Base-by-base conservation (phyloP, 2,888 invertebrate species). In the Apantesis nais region DNA sequence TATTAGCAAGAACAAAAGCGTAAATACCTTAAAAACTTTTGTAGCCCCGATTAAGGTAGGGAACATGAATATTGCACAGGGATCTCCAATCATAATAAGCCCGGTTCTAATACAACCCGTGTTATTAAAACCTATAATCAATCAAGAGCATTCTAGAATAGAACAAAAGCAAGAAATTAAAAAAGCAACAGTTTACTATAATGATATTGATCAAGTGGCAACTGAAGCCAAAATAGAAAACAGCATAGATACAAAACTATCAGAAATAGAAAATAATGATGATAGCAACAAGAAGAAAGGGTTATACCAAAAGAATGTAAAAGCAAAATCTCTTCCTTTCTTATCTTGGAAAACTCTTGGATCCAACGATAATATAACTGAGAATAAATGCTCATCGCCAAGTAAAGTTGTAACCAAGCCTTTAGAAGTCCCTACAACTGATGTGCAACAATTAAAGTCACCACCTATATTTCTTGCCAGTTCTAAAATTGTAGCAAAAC, bases 51-150 rank as follows among this genome's bases (percentile, higher is more conserved):
- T 92, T 2, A 90, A 90, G 77, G 81, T 93, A 62, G 81, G 90
- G 12, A 88, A 87, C 22, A 75, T 79, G 44, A 86, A 86, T 62
- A 86, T 81, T 74, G 83, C 75, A 74, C 83, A 70, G 65, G 73
- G 87, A 22, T 87, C 93, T 0, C 91, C 94, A 1, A 87, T 94
- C 37, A 88, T 94, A 71, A 77, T 93, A 60, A 94, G 93, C 78
- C 94, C 94, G 39, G 93, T 93, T 48, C 79, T 93, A 70, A 90
- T 93, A 79, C 90, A 89, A 63, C 93, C 93, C 0, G 82, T 93
- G 64, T 88, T 91, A 70, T 90, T 92, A 31, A 90, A 90, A 80
- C 82, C 88, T n/a, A 68, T 81, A 19, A 66, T 63, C 19, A 25
- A 66, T 22, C 69, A 74, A 48, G 73, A 60, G 7, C 31, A 60